Percentiles rank a stretch among this genome's conserved stretches.
phyloP scores from a whole-genome alignment of 1,140 invertebrate species.

The Tyrophagus putrescentiae region DNA sequence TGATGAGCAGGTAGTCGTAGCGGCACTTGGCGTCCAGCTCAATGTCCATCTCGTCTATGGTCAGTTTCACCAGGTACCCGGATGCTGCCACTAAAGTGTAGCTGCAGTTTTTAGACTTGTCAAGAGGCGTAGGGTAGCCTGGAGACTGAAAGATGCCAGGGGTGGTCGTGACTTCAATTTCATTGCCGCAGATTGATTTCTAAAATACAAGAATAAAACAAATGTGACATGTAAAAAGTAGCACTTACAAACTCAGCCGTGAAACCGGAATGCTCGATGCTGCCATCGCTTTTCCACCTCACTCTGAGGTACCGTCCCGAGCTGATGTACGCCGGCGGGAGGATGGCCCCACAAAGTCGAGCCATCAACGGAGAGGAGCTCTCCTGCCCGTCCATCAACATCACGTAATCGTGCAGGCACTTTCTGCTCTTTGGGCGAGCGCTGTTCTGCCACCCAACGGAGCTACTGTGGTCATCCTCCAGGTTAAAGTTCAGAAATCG shows the following conservation, averaged over 20 bases:
- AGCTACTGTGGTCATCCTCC: slow-evolving; percentile 44
- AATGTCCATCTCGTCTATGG: slow-evolving; percentile 53
- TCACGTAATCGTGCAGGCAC: slow-evolving; percentile 56
- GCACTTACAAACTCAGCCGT: slow-evolving; percentile 40
- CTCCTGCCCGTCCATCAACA: slow-evolving; percentile 60
- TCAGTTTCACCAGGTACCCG: slow-evolving; percentile 45
- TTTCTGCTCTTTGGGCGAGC: too few species aligned
- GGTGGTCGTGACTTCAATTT: slow-evolving; percentile 32
- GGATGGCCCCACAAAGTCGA: slow-evolving; percentile 51
- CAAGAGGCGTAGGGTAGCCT: slow-evolving; percentile 58
- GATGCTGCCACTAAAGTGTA: slow-evolving; percentile 52
- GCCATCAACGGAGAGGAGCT: slow-evolving; percentile 51
- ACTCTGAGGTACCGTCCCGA: slow-evolving; percentile 49
- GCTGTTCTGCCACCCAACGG: too few species aligned
- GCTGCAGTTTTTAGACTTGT: slow-evolving; percentile 47
- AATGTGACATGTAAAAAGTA: neutral
- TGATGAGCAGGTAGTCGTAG: slow-evolving; percentile 41
- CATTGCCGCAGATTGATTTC: slow-evolving; percentile 48
- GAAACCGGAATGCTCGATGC: slow-evolving; percentile 42
- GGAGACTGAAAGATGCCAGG: slow-evolving; percentile 52
- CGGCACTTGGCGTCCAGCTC: slow-evolving; percentile 38
- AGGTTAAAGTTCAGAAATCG: slow-evolving; percentile 54
- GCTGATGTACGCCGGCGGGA: slow-evolving; percentile 42
- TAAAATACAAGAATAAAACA: slow-evolving; percentile 24
- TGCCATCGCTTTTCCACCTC: slow-evolving; percentile 46